phyloP scores from a whole-genome alignment of 2,797 vertebrate species.

The Acipenser transmontanus region DNA sequence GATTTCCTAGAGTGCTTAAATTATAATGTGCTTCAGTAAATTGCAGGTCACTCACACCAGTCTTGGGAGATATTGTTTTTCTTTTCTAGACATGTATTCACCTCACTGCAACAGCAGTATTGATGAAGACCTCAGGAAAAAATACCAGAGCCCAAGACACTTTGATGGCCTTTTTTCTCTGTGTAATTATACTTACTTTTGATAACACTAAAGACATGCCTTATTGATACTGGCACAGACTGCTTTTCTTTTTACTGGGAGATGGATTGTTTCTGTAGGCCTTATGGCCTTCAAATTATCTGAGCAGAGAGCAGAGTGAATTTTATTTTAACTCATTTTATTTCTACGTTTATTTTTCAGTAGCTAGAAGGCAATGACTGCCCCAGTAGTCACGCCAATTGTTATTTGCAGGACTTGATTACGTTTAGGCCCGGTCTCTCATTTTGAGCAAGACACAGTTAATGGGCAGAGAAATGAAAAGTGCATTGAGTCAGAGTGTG shows the following conservation, averaged over 20 bases:
- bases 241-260: constrained; percentile 48
- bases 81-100: constrained; percentile 29
- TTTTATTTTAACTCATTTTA: constrained; percentile 72
- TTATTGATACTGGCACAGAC: constrained; percentile 47
- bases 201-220: constrained; percentile 49
- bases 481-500: constrained; percentile 58
- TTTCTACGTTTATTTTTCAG: constrained; percentile 65
- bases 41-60: constrained; percentile 45
- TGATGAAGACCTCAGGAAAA: constrained; percentile 56
- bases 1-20: constrained; percentile 37
- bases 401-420: constrained; percentile 65
- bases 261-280: constrained; percentile 56
- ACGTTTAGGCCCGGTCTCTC: constrained; percentile 56
- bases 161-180: constrained; percentile 45
- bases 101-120: constrained; percentile 39
- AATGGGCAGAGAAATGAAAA: constrained; percentile 74
- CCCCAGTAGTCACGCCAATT: constrained; percentile 64
- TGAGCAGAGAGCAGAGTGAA: constrained; percentile 57
- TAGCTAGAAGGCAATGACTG: constrained; percentile 57
- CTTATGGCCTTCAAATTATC: constrained; percentile 63
- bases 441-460: constrained; percentile 68
- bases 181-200: constrained; percentile 54
- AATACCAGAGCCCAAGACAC: constrained; percentile 40
- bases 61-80: constrained; percentile 29
- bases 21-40: constrained; percentile 42